phyloP scores from a whole-genome alignment of 1,140 invertebrate genomes.

The Brachionus rotundiformis region DNA sequence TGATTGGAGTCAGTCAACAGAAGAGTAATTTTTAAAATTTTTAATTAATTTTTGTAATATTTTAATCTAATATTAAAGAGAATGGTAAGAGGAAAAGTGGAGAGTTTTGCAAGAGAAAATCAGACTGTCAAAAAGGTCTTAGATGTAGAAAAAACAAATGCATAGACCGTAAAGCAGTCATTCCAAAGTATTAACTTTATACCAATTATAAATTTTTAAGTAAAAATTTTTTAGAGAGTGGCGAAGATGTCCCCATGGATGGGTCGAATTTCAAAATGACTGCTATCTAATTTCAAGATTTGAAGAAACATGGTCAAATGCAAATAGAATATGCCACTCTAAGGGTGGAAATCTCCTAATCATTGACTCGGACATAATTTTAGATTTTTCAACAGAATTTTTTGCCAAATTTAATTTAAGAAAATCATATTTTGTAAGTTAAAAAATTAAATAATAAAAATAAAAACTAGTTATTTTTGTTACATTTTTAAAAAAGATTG shows the following conservation, averaged over 20 bases:
- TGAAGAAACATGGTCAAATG: not conserved
- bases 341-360: not conserved
- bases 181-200: not conserved
- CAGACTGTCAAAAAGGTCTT: not conserved
- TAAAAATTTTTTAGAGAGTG: not conserved
- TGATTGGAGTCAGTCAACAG: not conserved
- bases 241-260: not conserved
- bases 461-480: not conserved
- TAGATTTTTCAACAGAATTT: conserved; percentile 13
- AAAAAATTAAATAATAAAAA: not conserved
- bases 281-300: not conserved
- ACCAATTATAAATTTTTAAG: not conserved
- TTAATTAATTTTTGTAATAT: not conserved
- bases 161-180: not conserved
- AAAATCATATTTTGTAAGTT: not conserved
- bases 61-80: not conserved
- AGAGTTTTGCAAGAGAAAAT: not conserved
- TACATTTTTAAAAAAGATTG: not conserved
- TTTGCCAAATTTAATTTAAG: not conserved
- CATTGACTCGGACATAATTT: not conserved
- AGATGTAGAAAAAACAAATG: not conserved
- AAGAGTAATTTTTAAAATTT: not conserved
- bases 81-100: not conserved
- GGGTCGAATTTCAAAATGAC: not conserved
- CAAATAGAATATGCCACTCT: not conserved